phyloP scores from a whole-genome alignment of 2,113 vertebrate species.

The Neogobius melanostomus region DNA sequence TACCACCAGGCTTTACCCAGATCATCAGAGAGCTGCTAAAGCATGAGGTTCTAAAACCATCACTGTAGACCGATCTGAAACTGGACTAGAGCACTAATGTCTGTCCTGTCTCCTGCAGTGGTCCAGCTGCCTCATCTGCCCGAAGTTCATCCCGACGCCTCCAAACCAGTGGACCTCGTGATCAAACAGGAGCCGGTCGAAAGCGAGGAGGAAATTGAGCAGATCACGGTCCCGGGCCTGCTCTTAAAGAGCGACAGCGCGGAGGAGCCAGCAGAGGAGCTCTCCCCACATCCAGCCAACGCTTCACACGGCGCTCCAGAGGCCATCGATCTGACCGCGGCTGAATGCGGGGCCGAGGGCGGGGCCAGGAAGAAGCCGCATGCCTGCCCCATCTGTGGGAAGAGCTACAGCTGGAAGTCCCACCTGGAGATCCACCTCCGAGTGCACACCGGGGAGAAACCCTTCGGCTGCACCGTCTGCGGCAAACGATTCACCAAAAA shows the following conservation, averaged over 20 bases:
- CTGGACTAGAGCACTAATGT: not conserved
- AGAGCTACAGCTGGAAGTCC: conserved; percentile 8
- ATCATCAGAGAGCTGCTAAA: too few relatives aligned
- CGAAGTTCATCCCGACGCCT: not conserved
- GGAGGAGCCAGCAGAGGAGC: not conserved
- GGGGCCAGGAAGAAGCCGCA: not conserved
- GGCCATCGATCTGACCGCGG: not conserved
- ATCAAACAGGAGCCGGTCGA: not conserved
- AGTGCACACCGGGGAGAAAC: conserved; percentile 4
- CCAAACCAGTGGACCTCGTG: not conserved
- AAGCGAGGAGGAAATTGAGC: not conserved
- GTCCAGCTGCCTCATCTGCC: not conserved
- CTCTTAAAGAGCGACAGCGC: not conserved
- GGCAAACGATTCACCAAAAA: conserved; percentile 5
- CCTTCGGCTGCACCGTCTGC: not conserved
- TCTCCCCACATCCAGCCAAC: too few relatives aligned
- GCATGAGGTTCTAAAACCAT: too few relatives aligned
- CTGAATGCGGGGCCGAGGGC: not conserved
- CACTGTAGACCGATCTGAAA: too few relatives aligned
- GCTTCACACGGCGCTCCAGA: not conserved
- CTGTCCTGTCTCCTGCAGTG: not conserved
- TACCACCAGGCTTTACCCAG: too few relatives aligned
- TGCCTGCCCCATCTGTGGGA: not conserved
- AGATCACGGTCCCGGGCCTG: not conserved
- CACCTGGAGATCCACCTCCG: conserved; percentile 4